phyloP scores from a whole-genome alignment of 2,888 invertebrate genomes.

The Tachystola acroxantha region DNA sequence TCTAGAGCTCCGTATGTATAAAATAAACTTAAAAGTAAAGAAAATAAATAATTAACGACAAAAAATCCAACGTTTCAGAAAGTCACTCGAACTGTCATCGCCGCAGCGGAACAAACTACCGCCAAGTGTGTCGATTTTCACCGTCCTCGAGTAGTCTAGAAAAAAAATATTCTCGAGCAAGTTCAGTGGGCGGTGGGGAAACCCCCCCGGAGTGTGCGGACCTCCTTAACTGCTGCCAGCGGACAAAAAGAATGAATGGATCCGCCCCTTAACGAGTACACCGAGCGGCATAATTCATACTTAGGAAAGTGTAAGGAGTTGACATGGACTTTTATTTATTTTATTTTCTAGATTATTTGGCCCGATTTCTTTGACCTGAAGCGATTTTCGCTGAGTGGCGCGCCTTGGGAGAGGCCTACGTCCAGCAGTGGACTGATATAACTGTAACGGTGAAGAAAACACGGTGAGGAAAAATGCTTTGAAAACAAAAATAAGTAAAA shows the following conservation, averaged over 20 bases:
- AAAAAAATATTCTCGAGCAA: slow-evolving; percentile 75
- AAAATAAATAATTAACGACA: slow-evolving; percentile 29
- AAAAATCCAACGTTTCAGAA: slow-evolving; percentile 43
- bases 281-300: slow-evolving; percentile 78
- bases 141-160: slow-evolving; percentile 68
- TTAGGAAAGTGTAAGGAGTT: slow-evolving; percentile 75
- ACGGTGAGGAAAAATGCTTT: no score
- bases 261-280: slow-evolving; percentile 78
- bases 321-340: slow-evolving; percentile 53
- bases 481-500: no score
- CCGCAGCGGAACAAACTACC: slow-evolving; percentile 67
- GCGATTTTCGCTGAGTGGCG: no score
- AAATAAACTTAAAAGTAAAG: no score
- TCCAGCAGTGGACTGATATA: no score
- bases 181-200: slow-evolving; percentile 52
- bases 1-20: no score
- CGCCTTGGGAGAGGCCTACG: no score
- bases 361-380: no score
- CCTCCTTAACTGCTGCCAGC: slow-evolving; percentile 73
- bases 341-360: slow-evolving; percentile 20
- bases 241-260: slow-evolving; percentile 79
- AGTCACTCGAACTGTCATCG: slow-evolving; percentile 73
- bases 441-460: no score
- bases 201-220: slow-evolving; percentile 40
- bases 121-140: slow-evolving; percentile 76